Evolutionary conservation across 2,797 vertebrate genomes (phyloP).

Genomic region (Galago senegalensis): DNA sequence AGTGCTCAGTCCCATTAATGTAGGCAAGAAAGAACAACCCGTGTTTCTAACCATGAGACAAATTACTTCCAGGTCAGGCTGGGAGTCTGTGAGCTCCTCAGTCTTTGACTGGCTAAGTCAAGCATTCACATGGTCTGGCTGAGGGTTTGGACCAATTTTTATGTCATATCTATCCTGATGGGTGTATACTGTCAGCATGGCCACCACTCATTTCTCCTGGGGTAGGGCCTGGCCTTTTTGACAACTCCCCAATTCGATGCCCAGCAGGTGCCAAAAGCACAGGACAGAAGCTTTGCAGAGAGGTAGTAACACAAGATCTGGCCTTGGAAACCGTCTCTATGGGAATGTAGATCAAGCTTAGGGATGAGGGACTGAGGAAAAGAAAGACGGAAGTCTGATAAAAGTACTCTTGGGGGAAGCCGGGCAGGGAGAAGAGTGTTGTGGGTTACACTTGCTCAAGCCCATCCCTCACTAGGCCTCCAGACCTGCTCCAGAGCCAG

Average conservation of each 20-base stretch:
- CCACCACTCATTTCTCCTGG: too few species aligned
- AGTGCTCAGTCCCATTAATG: not conserved
- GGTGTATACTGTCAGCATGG: rapidly evolving
- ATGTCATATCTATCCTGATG: not conserved
- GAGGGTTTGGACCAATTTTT: not conserved
- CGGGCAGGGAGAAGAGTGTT: not conserved
- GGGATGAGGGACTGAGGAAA: not conserved
- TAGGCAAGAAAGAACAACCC: not conserved
- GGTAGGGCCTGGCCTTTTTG: not conserved
- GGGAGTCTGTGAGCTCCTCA: not conserved
- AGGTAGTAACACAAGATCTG: not conserved
- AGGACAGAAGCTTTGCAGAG: not conserved
- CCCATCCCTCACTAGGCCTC: rapidly evolving
- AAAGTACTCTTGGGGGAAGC: rapidly evolving
- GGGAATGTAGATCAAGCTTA: not conserved
- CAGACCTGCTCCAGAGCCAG: not conserved
- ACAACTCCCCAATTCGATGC: not conserved
- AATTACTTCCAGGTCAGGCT: not conserved
- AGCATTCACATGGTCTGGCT: not conserved
- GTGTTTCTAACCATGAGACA: not conserved
- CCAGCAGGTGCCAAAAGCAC: rapidly evolving
- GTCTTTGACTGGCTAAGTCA: not conserved
- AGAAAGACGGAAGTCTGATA: not conserved
- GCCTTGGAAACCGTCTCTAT: rapidly evolving
- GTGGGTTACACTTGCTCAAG: rapidly evolving